Conservation (phyloP, 2,888 invertebrate species). For the Acanthacorydalis orientalis region DNA sequence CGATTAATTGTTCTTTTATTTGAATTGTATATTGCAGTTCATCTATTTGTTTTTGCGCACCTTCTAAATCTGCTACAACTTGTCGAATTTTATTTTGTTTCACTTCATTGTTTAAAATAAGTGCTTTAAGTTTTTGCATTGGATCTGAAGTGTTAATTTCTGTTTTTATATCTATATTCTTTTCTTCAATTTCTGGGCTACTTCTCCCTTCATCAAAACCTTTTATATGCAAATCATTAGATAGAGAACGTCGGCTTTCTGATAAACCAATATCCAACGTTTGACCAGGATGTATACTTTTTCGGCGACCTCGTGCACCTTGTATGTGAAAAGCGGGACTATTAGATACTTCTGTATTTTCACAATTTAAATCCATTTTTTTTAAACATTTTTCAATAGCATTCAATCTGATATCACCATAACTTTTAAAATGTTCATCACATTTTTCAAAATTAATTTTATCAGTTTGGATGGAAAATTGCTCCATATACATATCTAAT, state of each 20-base stretch:
- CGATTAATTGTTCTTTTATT: slow-evolving; percentile 56
- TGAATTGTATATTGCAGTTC: slow-evolving; percentile 51
- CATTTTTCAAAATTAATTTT: slow-evolving; percentile 41
- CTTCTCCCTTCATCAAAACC: slow-evolving; percentile 14
- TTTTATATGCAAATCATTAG: slow-evolving; percentile 20
- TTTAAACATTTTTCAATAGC: neutral
- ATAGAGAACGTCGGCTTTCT: slow-evolving; percentile 15
- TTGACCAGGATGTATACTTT: slow-evolving; percentile 24
- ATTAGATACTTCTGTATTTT: neutral
- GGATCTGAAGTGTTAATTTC: slow-evolving; percentile 34
- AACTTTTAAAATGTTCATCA: slow-evolving; percentile 35
- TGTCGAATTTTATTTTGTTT: slow-evolving; percentile 24
- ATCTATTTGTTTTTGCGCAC: slow-evolving; percentile 48
- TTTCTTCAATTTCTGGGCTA: slow-evolving; percentile 9
- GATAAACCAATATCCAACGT: slow-evolving; percentile 8
- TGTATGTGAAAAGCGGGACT: slow-evolving; percentile 14
- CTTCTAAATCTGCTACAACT: slow-evolving; percentile 38
- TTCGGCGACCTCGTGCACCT: slow-evolving; percentile 23
- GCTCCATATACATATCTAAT: slow-evolving; percentile 52
- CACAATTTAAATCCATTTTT: neutral
- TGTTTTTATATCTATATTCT: neutral
- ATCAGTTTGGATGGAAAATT: slow-evolving; percentile 54
- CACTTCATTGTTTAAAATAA: slow-evolving; percentile 21
- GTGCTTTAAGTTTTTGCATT: slow-evolving; percentile 29
- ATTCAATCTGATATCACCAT: slow-evolving; percentile 1